Conservation (phyloP, 2,797 vertebrate genomes). For the Hyperoplus lanceolatus region DNA sequence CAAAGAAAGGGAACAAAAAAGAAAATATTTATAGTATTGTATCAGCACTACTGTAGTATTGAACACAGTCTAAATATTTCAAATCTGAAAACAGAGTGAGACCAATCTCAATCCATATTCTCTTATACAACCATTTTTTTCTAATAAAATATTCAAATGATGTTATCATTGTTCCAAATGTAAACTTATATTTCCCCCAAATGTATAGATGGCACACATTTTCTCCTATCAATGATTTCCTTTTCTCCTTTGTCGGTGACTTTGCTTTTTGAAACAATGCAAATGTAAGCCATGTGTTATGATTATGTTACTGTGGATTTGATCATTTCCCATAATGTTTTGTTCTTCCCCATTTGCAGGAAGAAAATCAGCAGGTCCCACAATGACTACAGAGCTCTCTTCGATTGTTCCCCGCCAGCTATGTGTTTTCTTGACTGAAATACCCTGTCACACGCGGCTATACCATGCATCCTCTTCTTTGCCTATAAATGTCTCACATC, state of each 20-base stretch:
- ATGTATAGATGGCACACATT: not conserved
- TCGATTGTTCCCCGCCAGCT: constrained; percentile 59
- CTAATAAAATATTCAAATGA: not conserved
- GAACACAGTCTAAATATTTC: too few relatives aligned
- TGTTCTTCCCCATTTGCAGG: constrained; percentile 41
- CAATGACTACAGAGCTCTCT: constrained; percentile 64
- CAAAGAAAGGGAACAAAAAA: too few relatives aligned
- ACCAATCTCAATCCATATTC: not conserved
- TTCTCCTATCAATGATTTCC: not conserved
- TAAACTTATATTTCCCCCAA: too few relatives aligned
- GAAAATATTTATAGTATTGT: not conserved
- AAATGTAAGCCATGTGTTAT: constrained; percentile 15
- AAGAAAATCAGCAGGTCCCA: constrained; percentile 52
- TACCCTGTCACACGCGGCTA: constrained; percentile 48
- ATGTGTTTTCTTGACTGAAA: constrained; percentile 59
- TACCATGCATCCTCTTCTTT: constrained; percentile 41
- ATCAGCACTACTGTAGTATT: not conserved
- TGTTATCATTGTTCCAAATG: not conserved
- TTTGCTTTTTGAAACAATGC: not conserved
- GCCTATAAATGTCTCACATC: constrained; percentile 56
- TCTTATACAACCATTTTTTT: too few relatives aligned
- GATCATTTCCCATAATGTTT: constrained; percentile 32
- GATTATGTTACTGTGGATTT: constrained; percentile 43
- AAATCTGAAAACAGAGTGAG: not conserved
- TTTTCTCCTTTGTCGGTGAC: not conserved